Conservation (phyloP, 2,888 invertebrate genomes). For the Pseudococcus jackbeardsleyi region DNA sequence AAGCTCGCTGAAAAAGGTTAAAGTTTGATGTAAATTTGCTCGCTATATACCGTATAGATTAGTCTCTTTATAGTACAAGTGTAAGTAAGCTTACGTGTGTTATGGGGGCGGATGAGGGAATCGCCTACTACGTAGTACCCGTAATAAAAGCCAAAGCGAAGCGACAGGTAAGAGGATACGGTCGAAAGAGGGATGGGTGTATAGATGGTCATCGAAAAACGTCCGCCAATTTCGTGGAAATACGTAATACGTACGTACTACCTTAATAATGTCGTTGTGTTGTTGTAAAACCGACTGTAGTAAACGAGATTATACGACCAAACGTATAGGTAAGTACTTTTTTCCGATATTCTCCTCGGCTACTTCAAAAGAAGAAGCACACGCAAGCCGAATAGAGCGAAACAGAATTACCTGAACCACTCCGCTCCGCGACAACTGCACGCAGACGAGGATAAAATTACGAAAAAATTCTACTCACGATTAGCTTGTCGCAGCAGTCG, state of each 20-base stretch:
- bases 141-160: background rate
- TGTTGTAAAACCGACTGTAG: conserved; percentile 9
- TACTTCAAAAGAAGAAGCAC: background rate
- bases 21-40: conserved; percentile 31
- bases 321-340: conserved; percentile 4
- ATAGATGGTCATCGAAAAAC: conserved; percentile 1
- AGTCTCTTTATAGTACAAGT: conserved; percentile 10
- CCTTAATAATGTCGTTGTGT: conserved; percentile 2
- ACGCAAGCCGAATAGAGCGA: background rate
- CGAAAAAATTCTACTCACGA: background rate
- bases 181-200: background rate
- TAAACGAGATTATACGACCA: background rate
- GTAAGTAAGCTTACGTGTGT: background rate
- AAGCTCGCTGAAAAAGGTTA: conserved; percentile 25
- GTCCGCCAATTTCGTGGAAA: conserved; percentile 10
- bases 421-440: background rate
- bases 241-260: background rate
- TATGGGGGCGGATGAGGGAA: too few species aligned
- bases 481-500: background rate
- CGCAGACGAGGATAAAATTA: background rate
- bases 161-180: background rate
- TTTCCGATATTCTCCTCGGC: background rate
- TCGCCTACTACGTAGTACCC: background rate
- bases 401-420: background rate
- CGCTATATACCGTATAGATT: background rate